Conservation (phyloP, 2,113 vertebrate genomes). For the Callocephalon fimbriatum region DNA sequence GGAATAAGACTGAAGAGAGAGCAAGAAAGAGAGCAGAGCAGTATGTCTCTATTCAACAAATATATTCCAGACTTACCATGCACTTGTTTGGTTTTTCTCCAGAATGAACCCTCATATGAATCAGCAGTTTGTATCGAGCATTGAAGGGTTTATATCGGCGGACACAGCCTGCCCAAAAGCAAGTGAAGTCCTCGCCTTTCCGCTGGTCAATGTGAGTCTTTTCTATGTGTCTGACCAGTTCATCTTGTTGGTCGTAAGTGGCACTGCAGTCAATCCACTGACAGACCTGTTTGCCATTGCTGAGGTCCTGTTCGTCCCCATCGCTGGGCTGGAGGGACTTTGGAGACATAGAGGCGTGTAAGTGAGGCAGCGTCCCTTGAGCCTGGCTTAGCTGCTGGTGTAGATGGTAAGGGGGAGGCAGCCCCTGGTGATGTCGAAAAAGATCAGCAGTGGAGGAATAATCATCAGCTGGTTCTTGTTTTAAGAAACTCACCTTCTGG, state of each 20-base stretch:
- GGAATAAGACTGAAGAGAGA: not conserved
- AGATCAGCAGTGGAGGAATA: constrained; percentile 86
- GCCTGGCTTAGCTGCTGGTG: constrained; percentile 83
- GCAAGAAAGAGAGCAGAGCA: not conserved
- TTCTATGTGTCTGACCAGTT: constrained; percentile 98
- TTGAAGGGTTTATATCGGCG: constrained; percentile 98
- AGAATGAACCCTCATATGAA: constrained; percentile 99
- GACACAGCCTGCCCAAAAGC: constrained; percentile 97
- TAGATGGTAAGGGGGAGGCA: constrained; percentile 92
- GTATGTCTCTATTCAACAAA: constrained; percentile 55
- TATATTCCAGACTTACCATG: constrained; percentile 90
- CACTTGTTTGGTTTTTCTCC: constrained; percentile 99
- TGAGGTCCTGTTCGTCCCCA: constrained; percentile 73
- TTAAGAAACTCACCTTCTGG: constrained; percentile 84
- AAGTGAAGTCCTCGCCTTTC: constrained; percentile 99
- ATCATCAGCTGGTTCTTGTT: constrained; percentile 93
- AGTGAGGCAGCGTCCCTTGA: constrained; percentile 76
- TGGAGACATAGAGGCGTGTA: constrained; percentile 74
- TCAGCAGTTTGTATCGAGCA: constrained; percentile 98
- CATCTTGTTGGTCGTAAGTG: constrained; percentile 94
- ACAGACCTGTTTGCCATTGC: constrained; percentile 86
- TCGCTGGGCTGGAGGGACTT: constrained; percentile 75
- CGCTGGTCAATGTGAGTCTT: constrained; percentile 98
- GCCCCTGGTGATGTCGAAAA: constrained; percentile 81
- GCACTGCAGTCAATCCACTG: constrained; percentile 98